Base-by-base conservation (phyloP, 1,140 invertebrate species). In the Bathynomus jamesi region DNA sequence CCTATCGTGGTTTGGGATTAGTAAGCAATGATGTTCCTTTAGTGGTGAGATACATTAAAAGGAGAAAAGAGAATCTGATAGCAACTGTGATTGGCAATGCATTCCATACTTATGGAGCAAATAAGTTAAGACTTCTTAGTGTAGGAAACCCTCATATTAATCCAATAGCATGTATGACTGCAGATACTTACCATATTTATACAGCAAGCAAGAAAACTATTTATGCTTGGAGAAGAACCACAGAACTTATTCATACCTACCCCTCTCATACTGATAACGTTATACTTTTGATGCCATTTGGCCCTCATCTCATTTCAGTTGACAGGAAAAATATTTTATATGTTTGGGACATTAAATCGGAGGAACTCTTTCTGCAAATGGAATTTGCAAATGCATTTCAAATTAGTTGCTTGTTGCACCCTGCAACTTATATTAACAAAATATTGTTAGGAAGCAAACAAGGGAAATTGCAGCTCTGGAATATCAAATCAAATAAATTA, bases 341-440 rank as follows among this genome's bases (percentile, higher is more conserved):
- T 82, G 84, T 96, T 21, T 98, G 94, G 92, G 88, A 96, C 81
- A 90, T 96, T 1, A 88, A 89, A 77, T 85, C 87, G 0, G 89
- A 91, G 81, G 86, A 82, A 53, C 24, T 82, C 5, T 83, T 82
- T 74, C 75, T 82, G 62, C 82, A 85, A 70, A 80, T 85, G 72
- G 62, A 79, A 4, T 95, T 95, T 74, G 83, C 85, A n/a, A 81
- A 86, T 0, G 81, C 82, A 17, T 96, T 97, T 80, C 84, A 88
- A 78, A 89, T 97, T 11, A 89, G 90, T 0, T 84, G 90, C 0
- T 74, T 96, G 1, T 83, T 90, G 63, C 96, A 99, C 85, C 96
- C 95, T 2, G 88, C 85, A 61, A 95, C 95, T 0, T 99, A 98
- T 80, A 81, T 95, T 2, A 98, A 99, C 81, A 99, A 98, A 84